Percentiles rank a stretch among this genome's conserved stretches.
phyloP scores from a whole-genome alignment of 1,140 invertebrate species.

The Lepidotrigona ventralis region DNA sequence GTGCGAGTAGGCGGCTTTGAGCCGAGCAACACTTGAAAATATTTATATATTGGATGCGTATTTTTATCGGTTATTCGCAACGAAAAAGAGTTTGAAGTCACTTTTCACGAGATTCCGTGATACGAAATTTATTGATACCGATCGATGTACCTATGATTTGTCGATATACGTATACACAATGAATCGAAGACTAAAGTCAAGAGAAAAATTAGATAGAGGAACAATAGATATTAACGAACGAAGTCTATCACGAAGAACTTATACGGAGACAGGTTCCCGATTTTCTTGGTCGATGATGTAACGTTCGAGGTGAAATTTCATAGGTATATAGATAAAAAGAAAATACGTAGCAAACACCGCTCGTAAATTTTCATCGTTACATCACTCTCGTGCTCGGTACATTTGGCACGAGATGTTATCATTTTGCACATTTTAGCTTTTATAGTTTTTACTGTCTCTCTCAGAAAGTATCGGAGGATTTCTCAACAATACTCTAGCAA shows the following conservation, averaged over 20 bases:
- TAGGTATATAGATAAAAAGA: neutral
- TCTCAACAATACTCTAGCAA: neutral
- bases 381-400: slow-evolving; percentile 39
- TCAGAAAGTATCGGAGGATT: neutral
- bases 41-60: slow-evolving; percentile 76
- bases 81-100: slow-evolving; percentile 20
- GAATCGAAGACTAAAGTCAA: neutral
- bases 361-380: slow-evolving; percentile 53
- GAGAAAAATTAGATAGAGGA: neutral
- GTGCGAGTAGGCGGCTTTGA: slow-evolving; percentile 73
- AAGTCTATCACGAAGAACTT: neutral
- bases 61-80: slow-evolving; percentile 69
- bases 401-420: slow-evolving; percentile 48
- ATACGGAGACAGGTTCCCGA: neutral
- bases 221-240: neutral
- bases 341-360: slow-evolving; percentile 4
- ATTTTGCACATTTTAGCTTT: slow-evolving; percentile 9
- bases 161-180: neutral
- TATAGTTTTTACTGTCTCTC: slow-evolving; percentile 24
- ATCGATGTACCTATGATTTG: neutral
- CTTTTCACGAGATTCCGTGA: neutral
- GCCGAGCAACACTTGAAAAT: slow-evolving; percentile 74
- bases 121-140: neutral
- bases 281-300: neutral
- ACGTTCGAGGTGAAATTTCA: slow-evolving; percentile 11